These are phyloP conservation scores for Chamaedrilus cognettii DNA, from an alignment of 2,888 invertebrate species.

Conservation along the genomic window DNA sequence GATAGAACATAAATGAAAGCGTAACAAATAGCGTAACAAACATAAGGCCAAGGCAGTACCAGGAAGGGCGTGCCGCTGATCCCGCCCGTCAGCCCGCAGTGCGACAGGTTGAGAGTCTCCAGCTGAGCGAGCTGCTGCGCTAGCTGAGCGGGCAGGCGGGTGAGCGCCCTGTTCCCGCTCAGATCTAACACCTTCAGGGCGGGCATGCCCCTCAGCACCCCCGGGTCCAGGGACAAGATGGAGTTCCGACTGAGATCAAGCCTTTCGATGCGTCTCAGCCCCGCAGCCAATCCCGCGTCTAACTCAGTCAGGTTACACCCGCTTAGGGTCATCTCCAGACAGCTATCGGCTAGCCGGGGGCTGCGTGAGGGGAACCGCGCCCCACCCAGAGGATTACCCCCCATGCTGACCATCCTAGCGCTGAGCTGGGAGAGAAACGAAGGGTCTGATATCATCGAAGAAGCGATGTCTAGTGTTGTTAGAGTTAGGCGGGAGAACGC, in stretches of 20 bases:
- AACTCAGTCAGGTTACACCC: slow-evolving; percentile 9
- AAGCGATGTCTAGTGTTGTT: slow-evolving; percentile 9
- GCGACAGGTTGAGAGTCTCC: slow-evolving; percentile 16
- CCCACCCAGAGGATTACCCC: slow-evolving; percentile 22
- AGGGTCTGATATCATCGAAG: slow-evolving; percentile 13
- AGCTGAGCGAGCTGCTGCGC: slow-evolving; percentile 10
- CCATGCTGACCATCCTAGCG: slow-evolving; percentile 22
- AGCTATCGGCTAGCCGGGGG: slow-evolving; percentile 10
- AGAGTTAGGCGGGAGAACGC: slow-evolving; percentile 21
- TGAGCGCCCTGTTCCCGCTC: slow-evolving; percentile 22
- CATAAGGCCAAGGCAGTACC: no score
- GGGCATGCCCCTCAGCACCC: slow-evolving; percentile 21
- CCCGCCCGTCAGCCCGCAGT: slow-evolving; percentile 16
- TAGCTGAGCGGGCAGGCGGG: slow-evolving; percentile 22
- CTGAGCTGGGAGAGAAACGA: slow-evolving; percentile 20
- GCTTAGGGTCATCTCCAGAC: slow-evolving; percentile 12
- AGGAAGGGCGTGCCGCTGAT: no score
- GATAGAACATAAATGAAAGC: no score
- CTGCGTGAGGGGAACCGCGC: slow-evolving; percentile 12
- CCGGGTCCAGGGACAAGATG: slow-evolving; percentile 11
- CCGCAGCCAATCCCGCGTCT: slow-evolving; percentile 13
- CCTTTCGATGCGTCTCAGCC: slow-evolving; percentile 4
- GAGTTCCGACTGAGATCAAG: slow-evolving; percentile 27
- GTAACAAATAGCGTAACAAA: no score
- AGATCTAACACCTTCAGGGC: slow-evolving; percentile 17